Evolutionary conservation across 64 coral and sea anemone species (phyloP).

Genomic region (Acropora yongei): DNA sequence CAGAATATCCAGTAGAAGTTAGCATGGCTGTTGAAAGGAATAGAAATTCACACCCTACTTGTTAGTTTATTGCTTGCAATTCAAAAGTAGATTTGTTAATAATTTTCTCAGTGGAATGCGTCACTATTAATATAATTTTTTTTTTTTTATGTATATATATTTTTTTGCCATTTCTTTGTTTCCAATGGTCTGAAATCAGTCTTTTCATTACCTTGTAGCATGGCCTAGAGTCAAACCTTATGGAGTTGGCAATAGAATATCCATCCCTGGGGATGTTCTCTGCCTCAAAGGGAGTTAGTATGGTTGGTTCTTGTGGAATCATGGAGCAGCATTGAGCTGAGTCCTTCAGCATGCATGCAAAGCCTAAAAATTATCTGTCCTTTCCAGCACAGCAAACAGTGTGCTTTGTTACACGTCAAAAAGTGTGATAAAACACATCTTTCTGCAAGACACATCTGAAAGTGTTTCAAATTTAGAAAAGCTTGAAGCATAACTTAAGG

Average conservation of each 20-base stretch:
- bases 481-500: not conserved
- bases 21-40: not conserved
- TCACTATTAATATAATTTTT: not conserved
- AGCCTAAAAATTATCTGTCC: not conserved
- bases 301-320: not conserved
- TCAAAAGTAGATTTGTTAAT: not conserved
- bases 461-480: not conserved
- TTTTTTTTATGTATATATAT: not conserved
- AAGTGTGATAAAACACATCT: too few species aligned
- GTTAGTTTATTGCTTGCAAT: too few species aligned
- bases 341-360: not conserved
- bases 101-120: not conserved
- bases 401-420: not conserved
- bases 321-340: not conserved
- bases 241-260: not conserved
- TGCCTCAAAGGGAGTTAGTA: not conserved
- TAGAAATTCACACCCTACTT: not conserved
- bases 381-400: slow-evolving; percentile 12
- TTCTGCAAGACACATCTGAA: too few species aligned
- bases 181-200: not conserved
- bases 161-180: not conserved
- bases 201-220: not conserved
- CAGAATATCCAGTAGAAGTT: too few species aligned
- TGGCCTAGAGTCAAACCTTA: not conserved
- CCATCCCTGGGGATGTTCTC: not conserved